These are phyloP conservation scores for Hyposmocoma kahamanoa DNA, from an alignment of 1,140 invertebrate species.

Conservation along the genomic window DNA sequence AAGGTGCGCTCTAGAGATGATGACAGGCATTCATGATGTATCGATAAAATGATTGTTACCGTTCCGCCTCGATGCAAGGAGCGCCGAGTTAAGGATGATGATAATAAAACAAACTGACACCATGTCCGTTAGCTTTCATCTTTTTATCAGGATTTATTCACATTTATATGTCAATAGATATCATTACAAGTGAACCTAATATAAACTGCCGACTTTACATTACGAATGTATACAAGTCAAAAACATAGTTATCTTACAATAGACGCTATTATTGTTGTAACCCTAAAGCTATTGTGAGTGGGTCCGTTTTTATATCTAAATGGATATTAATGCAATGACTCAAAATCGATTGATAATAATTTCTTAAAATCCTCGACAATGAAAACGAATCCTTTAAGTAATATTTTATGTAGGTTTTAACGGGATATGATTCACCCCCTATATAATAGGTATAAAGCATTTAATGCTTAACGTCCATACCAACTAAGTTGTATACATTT, in stretches of 20 bases:
- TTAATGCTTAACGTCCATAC: conserved; percentile 53
- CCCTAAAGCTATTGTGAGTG: conserved; percentile 64
- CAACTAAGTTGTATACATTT: conserved; percentile 62
- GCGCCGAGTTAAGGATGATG: conserved; percentile 57
- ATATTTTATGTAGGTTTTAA: conserved; percentile 28
- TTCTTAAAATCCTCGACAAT: conserved; percentile 21
- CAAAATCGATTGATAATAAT: conserved; percentile 33
- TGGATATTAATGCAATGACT: conserved; percentile 38
- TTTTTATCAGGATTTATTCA: conserved; percentile 68
- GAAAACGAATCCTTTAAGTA: conserved; percentile 30
- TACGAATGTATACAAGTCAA: conserved; percentile 71
- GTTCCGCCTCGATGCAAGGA: conserved; percentile 64
- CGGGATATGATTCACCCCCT: conserved; percentile 42
- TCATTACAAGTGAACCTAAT: conserved; percentile 61
- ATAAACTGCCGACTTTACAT: conserved; percentile 62
- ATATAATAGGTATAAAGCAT: conserved; percentile 50
- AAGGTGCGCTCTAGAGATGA: conserved; percentile 68
- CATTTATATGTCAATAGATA: conserved; percentile 66
- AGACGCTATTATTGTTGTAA: conserved; percentile 67
- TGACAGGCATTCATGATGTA: conserved; percentile 71
- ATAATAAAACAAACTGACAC: conserved; percentile 55
- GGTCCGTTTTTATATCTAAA: conserved; percentile 54
- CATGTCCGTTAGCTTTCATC: conserved; percentile 47
- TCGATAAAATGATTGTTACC: conserved; percentile 69
- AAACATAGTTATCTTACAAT: conserved; percentile 70